Conservation (phyloP, 2,797 vertebrate genomes). For the Pangasius larnaudii region DNA sequence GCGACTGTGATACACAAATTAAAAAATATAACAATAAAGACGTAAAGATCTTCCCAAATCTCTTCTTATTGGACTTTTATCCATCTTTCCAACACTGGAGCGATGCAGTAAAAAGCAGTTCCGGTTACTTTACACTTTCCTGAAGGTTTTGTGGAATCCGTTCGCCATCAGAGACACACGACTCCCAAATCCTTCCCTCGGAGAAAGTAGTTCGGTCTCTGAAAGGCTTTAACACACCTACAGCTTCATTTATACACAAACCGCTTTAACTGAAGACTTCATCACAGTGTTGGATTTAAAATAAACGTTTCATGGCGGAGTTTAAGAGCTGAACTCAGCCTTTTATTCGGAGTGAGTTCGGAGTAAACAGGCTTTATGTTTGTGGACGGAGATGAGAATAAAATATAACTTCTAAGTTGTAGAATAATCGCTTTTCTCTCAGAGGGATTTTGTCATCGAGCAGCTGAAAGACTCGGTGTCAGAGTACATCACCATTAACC, state of each 20-base stretch:
- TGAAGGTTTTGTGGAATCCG: not conserved
- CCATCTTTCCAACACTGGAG: not conserved
- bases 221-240: not conserved
- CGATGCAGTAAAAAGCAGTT: not conserved
- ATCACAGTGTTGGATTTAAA: not conserved
- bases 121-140: not conserved
- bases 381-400: not conserved
- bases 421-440: slow-evolving; percentile 2
- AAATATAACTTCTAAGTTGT: not conserved
- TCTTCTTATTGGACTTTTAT: not conserved
- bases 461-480: slow-evolving; percentile 42
- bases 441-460: slow-evolving; percentile 47
- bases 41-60: not conserved
- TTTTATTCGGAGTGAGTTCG: not conserved
- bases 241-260: not conserved
- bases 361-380: not conserved
- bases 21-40: not conserved
- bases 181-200: not conserved
- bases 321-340: not conserved
- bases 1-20: not conserved
- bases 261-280: not conserved
- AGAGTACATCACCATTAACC: slow-evolving; percentile 45
- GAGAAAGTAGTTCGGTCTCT: not conserved
- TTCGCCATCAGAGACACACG: not conserved
- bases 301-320: not conserved